These are phyloP conservation scores for Lasioglossum baleicum DNA, from an alignment of 1,140 invertebrate genomes.

Conservation along the genomic window DNA sequence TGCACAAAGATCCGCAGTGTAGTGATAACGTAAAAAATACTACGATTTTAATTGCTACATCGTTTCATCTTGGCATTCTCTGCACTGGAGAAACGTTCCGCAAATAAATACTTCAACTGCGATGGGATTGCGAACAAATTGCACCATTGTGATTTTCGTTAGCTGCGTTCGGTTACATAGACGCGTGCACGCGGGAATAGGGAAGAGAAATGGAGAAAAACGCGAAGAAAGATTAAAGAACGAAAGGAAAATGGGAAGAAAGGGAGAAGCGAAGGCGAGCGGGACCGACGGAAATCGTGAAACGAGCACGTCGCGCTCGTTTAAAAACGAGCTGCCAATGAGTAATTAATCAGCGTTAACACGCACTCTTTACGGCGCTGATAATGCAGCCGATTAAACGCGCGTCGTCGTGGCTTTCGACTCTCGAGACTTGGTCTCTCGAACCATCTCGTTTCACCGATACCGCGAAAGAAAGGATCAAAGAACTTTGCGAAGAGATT, in stretches of 20 bases:
- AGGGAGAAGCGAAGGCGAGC: too few relatives aligned
- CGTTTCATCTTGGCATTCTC: not conserved
- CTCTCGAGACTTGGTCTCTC: constrained; percentile 19
- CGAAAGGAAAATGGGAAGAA: not conserved
- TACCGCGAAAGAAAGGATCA: constrained; percentile 20
- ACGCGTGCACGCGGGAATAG: not conserved
- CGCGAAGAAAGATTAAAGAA: not conserved
- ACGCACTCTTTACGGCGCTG: constrained; percentile 32
- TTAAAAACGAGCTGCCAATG: constrained; percentile 33
- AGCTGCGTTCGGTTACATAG: not conserved
- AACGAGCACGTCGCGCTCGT: constrained; percentile 15
- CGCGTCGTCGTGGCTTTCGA: constrained; percentile 15
- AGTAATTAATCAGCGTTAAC: constrained; percentile 51
- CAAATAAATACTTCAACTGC: not conserved
- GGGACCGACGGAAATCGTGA: not conserved
- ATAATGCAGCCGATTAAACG: constrained; percentile 42
- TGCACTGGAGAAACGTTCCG: not conserved
- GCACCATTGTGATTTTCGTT: constrained; percentile 27
- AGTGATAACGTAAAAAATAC: too few relatives aligned
- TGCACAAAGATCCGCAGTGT: too few relatives aligned
- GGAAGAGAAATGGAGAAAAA: not conserved
- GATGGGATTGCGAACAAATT: not conserved
- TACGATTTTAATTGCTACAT: not conserved
- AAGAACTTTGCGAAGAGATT: not conserved
- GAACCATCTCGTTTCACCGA: constrained; percentile 23